A percentile compares a stretch with the other conserved stretches of the same genome.
These are phyloP conservation scores for Drosophila kepulauana DNA, from an alignment of 1,140 invertebrate species.

Conservation along the genomic window DNA sequence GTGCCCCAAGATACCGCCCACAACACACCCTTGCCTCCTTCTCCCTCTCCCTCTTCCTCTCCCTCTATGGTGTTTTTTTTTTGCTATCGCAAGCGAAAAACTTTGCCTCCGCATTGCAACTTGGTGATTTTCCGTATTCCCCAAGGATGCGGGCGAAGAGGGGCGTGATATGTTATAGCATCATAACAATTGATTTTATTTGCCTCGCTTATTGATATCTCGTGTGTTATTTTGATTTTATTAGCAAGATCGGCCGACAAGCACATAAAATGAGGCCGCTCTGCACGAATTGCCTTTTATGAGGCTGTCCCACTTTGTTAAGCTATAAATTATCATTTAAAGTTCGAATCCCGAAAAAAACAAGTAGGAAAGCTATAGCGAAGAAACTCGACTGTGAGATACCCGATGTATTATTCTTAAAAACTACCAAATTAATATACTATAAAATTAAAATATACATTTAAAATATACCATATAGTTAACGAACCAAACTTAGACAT, in stretches of 20 bases:
- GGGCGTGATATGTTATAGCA: conserved; percentile 71
- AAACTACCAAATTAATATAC: too few species aligned
- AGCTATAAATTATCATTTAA: conserved; percentile 23
- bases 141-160: background rate
- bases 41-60: conserved; percentile 40
- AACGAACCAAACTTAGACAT: too few species aligned
- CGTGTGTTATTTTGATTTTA: conserved; percentile 63
- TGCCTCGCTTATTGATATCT: conserved; percentile 70
- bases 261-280: background rate
- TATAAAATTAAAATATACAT: too few species aligned
- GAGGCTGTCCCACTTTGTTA: conserved; percentile 29
- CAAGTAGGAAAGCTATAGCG: too few species aligned
- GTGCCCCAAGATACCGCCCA: conserved; percentile 24
- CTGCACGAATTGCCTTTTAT: conserved; percentile 36
- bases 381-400: too few species aligned
- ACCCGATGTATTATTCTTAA: too few species aligned
- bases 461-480: too few species aligned
- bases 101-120: conserved; percentile 55
- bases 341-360: background rate
- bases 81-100: conserved; percentile 65
- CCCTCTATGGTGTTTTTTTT: conserved; percentile 38
- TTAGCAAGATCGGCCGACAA: conserved; percentile 24
- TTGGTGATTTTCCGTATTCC: conserved; percentile 19
- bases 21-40: conserved; percentile 23
- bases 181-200: conserved; percentile 80